These are phyloP conservation scores for Oncorhynchus mykiss DNA, from an alignment of 2,113 vertebrate species.

Conservation along the genomic window DNA sequence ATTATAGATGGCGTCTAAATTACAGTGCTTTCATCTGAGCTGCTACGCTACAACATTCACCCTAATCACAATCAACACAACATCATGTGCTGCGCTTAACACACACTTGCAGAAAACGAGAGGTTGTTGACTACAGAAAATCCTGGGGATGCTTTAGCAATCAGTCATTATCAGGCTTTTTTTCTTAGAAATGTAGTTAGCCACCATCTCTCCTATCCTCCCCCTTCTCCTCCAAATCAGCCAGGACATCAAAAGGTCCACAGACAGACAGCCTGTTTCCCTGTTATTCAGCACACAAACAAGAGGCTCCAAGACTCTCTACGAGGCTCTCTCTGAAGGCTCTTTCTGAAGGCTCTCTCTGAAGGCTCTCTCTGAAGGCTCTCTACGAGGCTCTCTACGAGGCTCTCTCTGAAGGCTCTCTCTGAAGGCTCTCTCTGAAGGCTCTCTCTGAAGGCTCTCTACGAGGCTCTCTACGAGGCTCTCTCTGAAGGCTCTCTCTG, in stretches of 20 bases:
- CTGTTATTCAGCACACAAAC: too few relatives aligned
- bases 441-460: neutral
- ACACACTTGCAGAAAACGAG: neutral
- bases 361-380: neutral
- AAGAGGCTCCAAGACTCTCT: neutral
- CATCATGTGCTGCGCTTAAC: neutral
- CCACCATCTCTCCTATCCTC: too few relatives aligned
- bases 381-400: neutral
- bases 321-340: neutral
- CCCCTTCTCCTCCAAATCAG: too few relatives aligned
- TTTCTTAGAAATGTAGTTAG: too few relatives aligned
- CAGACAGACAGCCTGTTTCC: too few relatives aligned
- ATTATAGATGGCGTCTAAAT: slow-evolving; percentile 62
- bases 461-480: fast-evolving
- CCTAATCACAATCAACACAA: neutral
- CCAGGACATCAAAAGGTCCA: too few relatives aligned
- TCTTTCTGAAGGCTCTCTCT: too few relatives aligned
- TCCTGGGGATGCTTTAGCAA: neutral
- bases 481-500: too few relatives aligned
- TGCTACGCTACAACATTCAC: slow-evolving; percentile 29
- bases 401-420: neutral
- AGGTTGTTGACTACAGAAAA: neutral
- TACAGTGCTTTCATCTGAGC: slow-evolving; percentile 48
- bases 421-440: neutral
- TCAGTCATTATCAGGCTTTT: neutral